phyloP scores from a whole-genome alignment of 2,797 vertebrate species.

The Novumbra hubbsi region DNA sequence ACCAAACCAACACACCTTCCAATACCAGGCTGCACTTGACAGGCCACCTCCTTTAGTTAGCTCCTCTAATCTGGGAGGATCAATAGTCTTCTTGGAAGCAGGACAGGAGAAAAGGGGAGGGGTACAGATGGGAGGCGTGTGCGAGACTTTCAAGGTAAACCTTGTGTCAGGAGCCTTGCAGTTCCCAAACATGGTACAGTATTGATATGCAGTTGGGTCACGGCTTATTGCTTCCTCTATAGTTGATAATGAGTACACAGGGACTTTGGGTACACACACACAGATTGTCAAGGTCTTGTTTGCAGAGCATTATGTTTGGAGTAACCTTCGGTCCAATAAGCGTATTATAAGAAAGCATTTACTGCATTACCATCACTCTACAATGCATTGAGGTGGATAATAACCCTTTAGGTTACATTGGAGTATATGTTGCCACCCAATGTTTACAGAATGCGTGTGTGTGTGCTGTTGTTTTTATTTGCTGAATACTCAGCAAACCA shows the following conservation, averaged over 20 bases:
- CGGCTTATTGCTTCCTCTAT: conserved; percentile 10
- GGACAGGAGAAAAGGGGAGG: neutral
- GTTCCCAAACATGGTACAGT: conserved; percentile 7
- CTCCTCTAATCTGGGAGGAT: too few species aligned
- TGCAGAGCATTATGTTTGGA: neutral
- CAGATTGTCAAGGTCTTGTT: neutral
- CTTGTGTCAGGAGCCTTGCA: neutral
- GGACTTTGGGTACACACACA: neutral
- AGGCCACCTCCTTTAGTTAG: too few species aligned
- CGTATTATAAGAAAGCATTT: neutral
- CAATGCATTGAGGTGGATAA: neutral
- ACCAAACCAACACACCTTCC: neutral
- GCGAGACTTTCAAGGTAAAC: neutral
- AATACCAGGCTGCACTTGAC: too few species aligned
- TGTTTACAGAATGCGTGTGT: neutral
- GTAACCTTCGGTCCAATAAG: neutral
- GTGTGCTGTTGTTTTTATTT: neutral
- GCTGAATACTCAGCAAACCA: neutral
- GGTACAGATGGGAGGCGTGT: neutral
- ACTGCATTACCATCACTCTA: neutral
- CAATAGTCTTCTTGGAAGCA: neutral
- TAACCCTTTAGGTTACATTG: neutral
- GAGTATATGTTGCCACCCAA: neutral
- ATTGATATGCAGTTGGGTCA: conserved; percentile 17
- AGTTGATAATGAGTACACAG: neutral